Conservation (phyloP, 2,888 invertebrate genomes). For the Druceiella hillmani region DNA sequence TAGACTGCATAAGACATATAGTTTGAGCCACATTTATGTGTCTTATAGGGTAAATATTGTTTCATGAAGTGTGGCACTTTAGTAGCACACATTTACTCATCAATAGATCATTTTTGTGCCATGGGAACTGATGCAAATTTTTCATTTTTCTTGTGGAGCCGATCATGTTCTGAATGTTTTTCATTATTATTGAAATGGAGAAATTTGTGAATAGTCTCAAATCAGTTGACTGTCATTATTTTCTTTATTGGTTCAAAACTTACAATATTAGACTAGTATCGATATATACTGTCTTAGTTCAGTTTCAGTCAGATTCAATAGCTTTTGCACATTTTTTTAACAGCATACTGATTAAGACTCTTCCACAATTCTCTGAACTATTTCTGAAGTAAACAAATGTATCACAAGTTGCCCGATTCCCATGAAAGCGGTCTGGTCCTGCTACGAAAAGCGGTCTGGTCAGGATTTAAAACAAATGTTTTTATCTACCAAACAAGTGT, state of each 20-base stretch:
- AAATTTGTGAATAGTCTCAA: constrained; percentile 1
- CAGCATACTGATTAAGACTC: constrained; percentile 23
- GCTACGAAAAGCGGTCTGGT: constrained; percentile 29
- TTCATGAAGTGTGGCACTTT: constrained; percentile 5
- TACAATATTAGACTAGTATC: constrained; percentile 1
- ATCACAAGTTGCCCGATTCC: constrained; percentile 26
- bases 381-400: constrained; percentile 26
- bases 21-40: too few relatives aligned
- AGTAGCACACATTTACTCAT: constrained; percentile 1
- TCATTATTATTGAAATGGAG: background rate
- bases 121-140: constrained; percentile 1
- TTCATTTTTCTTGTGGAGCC: background rate
- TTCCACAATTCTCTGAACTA: constrained; percentile 25
- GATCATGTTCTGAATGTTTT: background rate
- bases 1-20: too few relatives aligned
- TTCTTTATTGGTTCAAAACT: constrained; percentile 1
- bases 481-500: constrained; percentile 28
- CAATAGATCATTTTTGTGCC: background rate
- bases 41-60: too few relatives aligned
- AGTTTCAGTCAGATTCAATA: background rate
- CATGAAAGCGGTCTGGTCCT: constrained; percentile 28
- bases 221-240: background rate
- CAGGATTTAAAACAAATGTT: constrained; percentile 28
- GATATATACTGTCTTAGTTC: background rate
- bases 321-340: constrained; percentile 26